Conservation (phyloP, 2,113 vertebrate genomes). For the Zosterops borbonicus region DNA sequence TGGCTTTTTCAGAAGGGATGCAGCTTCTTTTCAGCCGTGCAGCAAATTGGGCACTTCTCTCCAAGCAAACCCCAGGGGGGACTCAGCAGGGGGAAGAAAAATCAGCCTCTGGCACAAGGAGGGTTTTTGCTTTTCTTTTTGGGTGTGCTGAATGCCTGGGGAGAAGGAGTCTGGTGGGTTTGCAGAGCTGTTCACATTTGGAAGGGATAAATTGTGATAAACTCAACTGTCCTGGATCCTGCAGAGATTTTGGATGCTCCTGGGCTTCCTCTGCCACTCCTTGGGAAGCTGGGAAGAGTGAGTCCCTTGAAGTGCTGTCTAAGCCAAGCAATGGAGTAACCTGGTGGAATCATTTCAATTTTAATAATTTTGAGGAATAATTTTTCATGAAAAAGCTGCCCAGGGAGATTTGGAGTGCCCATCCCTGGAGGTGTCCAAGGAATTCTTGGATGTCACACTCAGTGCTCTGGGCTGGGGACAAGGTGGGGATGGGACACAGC, state of each 20-base stretch:
- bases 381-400: not conserved
- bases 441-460: not conserved
- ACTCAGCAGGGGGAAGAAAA: not conserved
- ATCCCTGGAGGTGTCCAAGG: not conserved
- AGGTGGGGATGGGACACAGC: fast-evolving
- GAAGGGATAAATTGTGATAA: not conserved
- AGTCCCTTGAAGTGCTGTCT: not conserved
- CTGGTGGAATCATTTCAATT: too few relatives aligned
- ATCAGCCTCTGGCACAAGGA: not conserved
- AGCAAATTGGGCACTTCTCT: not conserved
- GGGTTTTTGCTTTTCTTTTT: not conserved
- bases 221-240: not conserved
- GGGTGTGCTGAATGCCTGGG: not conserved
- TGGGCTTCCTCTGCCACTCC: not conserved
- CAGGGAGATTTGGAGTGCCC: not conserved
- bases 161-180: not conserved
- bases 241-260: not conserved
- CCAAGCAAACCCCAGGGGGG: not conserved
- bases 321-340: not conserved
- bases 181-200: not conserved
- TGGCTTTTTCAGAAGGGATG: not conserved
- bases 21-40: not conserved
- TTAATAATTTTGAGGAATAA: not conserved
- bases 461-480: not conserved
- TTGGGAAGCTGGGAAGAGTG: not conserved